phyloP scores from a whole-genome alignment of 2,888 invertebrate genomes.

The Cephus pulcher region DNA sequence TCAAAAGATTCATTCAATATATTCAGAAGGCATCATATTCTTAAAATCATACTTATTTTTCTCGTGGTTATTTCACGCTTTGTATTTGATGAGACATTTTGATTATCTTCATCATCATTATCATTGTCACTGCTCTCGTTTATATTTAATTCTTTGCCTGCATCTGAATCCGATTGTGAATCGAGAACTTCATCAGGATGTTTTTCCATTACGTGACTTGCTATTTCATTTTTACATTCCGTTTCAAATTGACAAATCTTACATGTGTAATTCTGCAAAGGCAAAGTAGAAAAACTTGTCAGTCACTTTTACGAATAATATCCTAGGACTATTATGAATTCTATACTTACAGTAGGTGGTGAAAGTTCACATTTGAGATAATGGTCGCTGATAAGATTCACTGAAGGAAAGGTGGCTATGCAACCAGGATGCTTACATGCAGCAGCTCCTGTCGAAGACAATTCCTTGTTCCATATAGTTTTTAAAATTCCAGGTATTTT shows the following conservation, averaged over 20 bases:
- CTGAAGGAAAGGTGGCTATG: constrained; percentile 36
- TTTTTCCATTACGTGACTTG: constrained; percentile 45
- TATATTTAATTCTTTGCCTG: constrained; percentile 9
- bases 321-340: not conserved
- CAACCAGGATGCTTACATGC: constrained; percentile 57
- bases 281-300: not conserved
- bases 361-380: constrained; percentile 48
- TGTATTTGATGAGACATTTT: not conserved
- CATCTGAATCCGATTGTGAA: constrained; percentile 35
- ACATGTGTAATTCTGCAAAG: constrained; percentile 50
- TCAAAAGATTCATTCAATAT: not conserved
- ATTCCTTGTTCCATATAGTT: constrained; percentile 48
- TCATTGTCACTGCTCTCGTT: constrained; percentile 13
- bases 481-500: constrained; percentile 43
- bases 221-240: constrained; percentile 41
- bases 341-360: constrained; percentile 26
- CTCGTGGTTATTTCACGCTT: not conserved
- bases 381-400: constrained; percentile 55
- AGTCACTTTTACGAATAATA: not conserved
- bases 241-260: constrained; percentile 53
- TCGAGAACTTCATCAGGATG: constrained; percentile 39
- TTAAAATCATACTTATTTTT: not conserved
- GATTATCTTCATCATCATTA: not conserved
- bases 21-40: not conserved
- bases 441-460: constrained; percentile 37